Conservation (phyloP, 2,797 vertebrate species). For the Ctenosaura bakeri region DNA sequence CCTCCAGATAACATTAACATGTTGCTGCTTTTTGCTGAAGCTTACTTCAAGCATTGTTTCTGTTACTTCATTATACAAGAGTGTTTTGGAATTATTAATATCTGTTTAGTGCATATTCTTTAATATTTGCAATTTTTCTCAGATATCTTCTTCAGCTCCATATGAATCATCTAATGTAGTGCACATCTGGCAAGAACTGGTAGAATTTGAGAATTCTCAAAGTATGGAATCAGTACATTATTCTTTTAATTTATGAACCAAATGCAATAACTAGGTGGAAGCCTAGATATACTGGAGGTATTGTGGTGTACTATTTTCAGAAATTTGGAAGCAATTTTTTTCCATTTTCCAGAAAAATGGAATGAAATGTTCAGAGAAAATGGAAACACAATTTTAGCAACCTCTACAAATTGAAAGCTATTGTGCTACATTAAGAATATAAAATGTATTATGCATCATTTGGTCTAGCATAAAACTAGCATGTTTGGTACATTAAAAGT, state of each 20-base stretch:
- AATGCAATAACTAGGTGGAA: not conserved
- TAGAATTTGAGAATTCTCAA: not conserved
- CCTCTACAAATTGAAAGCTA: too few relatives aligned
- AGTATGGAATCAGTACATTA: not conserved
- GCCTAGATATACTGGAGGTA: not conserved
- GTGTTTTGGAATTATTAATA: not conserved
- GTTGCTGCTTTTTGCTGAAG: not conserved
- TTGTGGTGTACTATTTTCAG: not conserved
- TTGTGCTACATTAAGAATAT: too few relatives aligned
- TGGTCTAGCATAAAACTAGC: too few relatives aligned
- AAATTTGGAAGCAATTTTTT: too few relatives aligned
- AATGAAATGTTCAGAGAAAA: too few relatives aligned
- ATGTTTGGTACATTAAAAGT: too few relatives aligned
- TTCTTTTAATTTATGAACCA: constrained; percentile 16
- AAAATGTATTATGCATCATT: too few relatives aligned
- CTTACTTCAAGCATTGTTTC: not conserved
- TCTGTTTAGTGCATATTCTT: not conserved
- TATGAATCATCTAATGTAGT: not conserved
- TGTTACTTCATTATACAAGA: not conserved
- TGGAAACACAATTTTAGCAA: too few relatives aligned
- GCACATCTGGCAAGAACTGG: not conserved
- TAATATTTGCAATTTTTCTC: not conserved
- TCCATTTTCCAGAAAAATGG: too few relatives aligned
- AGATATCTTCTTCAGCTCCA: not conserved
- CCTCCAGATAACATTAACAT: not conserved